Base-by-base conservation (phyloP, 2,888 invertebrate genomes). In the Eretmocerus hayati region DNA sequence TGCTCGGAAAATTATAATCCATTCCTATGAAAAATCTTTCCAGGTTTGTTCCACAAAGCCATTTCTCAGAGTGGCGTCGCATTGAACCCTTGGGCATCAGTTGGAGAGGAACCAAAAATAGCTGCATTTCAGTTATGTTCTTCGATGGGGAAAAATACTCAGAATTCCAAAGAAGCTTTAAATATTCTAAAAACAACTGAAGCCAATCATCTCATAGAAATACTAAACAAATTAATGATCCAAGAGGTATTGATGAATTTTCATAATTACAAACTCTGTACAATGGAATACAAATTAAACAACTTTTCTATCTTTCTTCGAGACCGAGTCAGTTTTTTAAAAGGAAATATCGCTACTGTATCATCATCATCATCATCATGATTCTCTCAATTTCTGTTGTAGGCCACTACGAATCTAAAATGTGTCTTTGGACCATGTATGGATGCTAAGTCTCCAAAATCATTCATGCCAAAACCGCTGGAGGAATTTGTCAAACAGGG, bases 41-140 rank as follows among this genome's bases (percentile, higher is more conserved):
- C 13, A 67, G 67, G 62, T 15, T 57, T 66, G 2, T 59, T 67
- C 20, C 64, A 64, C 42, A 65, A 62, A 45, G 63, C 57, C 3
- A 65, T 67, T 21, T 22, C 53, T 19, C 63, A 64, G 43, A 67
- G 67, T 22, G 66, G 65, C 5, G 56, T 52, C 1, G 48, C 44
- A 0, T 4, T 50, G 2, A 63, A 62, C 54, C 58, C 60, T 1
- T 64, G 61, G 63, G 55, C 60, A 5, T 15, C 2, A 20, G 20
- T 47, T 11, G 20, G 36, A 2, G 22, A 40, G 9, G 42, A 59
- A 23, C 62, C 16, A 55, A 36, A 36, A 13, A 16, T 19, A 36
- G n/a, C n/a, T 9, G 36, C n/a, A 5, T 18, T 19, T 8, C 5
- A 39, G 18, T 23, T 39, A 8, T 39, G 39, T 15, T 54, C 46